Evolutionary conservation across 1,140 invertebrate genomes (phyloP).

Genomic region (Pemphigus obesinymphae): DNA sequence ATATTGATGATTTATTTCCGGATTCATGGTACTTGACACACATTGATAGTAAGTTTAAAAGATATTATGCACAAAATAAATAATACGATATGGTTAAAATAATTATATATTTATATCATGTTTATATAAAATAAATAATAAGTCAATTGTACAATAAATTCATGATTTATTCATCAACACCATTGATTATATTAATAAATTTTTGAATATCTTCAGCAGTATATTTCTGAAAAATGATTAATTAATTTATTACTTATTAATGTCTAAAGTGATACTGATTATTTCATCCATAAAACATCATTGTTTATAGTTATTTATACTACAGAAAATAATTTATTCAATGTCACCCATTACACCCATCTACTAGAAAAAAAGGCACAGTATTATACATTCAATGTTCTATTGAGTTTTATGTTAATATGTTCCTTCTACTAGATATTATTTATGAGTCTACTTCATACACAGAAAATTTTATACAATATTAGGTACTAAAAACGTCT

Average conservation of each 20-base stretch:
- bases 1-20: constrained; percentile 68
- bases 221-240: constrained; percentile 12
- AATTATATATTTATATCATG: not conserved
- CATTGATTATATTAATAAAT: not conserved
- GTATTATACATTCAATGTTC: no score
- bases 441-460: no score
- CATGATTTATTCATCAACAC: not conserved
- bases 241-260: not conserved
- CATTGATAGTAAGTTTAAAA: constrained; percentile 79
- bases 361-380: no score
- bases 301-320: no score
- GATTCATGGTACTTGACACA: constrained; percentile 84
- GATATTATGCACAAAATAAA: constrained; percentile 60
- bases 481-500: no score
- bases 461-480: no score
- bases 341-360: no score
- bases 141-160: not conserved
- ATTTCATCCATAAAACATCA: no score
- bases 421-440: no score
- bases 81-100: not conserved
- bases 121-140: not conserved
- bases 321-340: no score
- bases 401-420: no score
- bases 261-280: no score
- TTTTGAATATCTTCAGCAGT: not conserved